These are phyloP conservation scores for Origma solitaria DNA, from an alignment of 2,113 vertebrate genomes.

Conservation along the genomic window DNA sequence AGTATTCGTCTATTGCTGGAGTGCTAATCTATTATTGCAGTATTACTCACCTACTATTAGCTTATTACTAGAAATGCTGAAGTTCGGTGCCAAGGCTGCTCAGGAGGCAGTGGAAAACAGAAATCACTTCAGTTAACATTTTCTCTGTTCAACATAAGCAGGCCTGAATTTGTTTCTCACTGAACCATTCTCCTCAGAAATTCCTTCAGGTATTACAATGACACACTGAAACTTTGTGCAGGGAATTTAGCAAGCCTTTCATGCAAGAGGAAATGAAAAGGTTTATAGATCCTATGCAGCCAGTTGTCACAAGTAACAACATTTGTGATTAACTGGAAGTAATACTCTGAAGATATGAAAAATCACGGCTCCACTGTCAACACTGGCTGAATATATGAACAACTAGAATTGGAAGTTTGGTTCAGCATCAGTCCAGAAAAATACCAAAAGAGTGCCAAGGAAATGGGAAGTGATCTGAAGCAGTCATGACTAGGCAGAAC, in stretches of 20 bases:
- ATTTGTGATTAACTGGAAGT: not conserved
- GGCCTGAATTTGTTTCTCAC: not conserved
- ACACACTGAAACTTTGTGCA: not conserved
- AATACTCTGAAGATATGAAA: not conserved
- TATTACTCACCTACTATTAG: not conserved
- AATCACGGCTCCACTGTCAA: not conserved
- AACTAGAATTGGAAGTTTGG: not conserved
- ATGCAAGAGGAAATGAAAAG: not conserved
- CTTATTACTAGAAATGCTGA: not conserved
- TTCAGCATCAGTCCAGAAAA: not conserved
- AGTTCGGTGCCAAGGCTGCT: not conserved
- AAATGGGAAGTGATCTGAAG: not conserved
- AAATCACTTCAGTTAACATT: not conserved
- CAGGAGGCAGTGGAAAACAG: not conserved
- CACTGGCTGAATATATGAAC: fast-evolving
- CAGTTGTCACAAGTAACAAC: not conserved
- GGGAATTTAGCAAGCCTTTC: not conserved
- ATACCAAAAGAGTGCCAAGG: not conserved
- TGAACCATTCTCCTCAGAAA: not conserved
- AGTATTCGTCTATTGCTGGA: not conserved
- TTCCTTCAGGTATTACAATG: not conserved
- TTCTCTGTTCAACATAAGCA: not conserved
- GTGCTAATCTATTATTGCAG: not conserved
- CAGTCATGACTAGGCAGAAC: not conserved
- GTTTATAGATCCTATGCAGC: not conserved